Percentiles rank a stretch among this genome's conserved stretches.
Conservation (phyloP, 2,888 invertebrate genomes). For the Thera britannica region DNA sequence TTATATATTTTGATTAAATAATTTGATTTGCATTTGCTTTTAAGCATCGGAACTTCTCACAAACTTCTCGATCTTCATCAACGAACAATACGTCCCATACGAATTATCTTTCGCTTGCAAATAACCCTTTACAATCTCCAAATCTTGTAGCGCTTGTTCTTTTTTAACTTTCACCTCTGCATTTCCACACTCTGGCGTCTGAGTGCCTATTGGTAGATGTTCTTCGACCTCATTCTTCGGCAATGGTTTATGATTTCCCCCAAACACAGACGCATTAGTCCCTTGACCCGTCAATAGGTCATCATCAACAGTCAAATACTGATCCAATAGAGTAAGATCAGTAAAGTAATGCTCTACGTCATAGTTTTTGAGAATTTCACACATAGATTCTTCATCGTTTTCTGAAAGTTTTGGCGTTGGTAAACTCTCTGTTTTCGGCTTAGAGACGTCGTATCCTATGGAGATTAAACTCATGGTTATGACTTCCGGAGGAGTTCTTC, state of each 20-base stretch:
- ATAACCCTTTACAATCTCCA: constrained; percentile 54
- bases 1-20: too few species aligned
- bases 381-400: constrained; percentile 52
- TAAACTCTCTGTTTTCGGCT: constrained; percentile 26
- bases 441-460: constrained; percentile 54
- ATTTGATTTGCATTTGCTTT: background rate
- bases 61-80: background rate
- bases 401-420: constrained; percentile 46
- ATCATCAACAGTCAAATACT: constrained; percentile 60
- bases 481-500: constrained; percentile 45
- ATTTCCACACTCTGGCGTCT: constrained; percentile 47
- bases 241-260: constrained; percentile 55
- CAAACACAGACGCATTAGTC: constrained; percentile 58
- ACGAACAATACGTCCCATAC: background rate
- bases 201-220: constrained; percentile 51
- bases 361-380: constrained; percentile 52
- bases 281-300: constrained; percentile 59
- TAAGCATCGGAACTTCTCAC: background rate
- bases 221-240: constrained; percentile 45
- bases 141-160: constrained; percentile 49
- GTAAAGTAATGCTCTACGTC: constrained; percentile 56
- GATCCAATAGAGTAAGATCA: constrained; percentile 48
- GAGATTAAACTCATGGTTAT: constrained; percentile 52
- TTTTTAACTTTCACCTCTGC: constrained; percentile 48
- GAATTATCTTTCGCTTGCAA: constrained; percentile 44